Percentiles rank a stretch among this genome's conserved stretches.
Evolutionary conservation across 2,113 vertebrate species (phyloP).

Genomic region (Plotosus lineatus): DNA sequence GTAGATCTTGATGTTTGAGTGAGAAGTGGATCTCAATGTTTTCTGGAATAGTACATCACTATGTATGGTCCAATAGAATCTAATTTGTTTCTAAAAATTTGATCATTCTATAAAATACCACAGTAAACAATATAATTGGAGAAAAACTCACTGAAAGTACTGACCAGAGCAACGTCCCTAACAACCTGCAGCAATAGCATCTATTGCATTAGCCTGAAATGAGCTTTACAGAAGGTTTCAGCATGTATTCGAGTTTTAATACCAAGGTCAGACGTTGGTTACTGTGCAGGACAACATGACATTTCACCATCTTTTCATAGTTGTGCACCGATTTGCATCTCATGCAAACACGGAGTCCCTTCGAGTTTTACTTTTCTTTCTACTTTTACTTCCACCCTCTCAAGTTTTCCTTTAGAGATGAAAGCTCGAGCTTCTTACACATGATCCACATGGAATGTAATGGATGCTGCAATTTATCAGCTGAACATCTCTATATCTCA

Average conservation of each 20-base stretch:
- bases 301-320: background rate
- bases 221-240: background rate
- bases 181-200: background rate
- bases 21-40: too few species aligned
- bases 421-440: background rate
- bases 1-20: too few species aligned
- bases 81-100: too few species aligned
- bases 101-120: background rate
- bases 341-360: slow-evolving; percentile 7
- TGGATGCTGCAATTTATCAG: background rate
- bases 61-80: too few species aligned
- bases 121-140: background rate
- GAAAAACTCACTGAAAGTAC: background rate
- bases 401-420: background rate
- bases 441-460: background rate
- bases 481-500: too few species aligned
- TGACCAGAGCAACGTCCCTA: background rate
- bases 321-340: background rate
- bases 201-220: too few species aligned
- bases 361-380: background rate
- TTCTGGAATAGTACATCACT: too few species aligned
- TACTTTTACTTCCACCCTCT: background rate
- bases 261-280: background rate
- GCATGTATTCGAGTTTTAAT: background rate
- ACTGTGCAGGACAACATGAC: background rate